These are phyloP conservation scores for Drymonia ruficornis DNA, from an alignment of 2,888 invertebrate genomes.

Conservation along the genomic window DNA sequence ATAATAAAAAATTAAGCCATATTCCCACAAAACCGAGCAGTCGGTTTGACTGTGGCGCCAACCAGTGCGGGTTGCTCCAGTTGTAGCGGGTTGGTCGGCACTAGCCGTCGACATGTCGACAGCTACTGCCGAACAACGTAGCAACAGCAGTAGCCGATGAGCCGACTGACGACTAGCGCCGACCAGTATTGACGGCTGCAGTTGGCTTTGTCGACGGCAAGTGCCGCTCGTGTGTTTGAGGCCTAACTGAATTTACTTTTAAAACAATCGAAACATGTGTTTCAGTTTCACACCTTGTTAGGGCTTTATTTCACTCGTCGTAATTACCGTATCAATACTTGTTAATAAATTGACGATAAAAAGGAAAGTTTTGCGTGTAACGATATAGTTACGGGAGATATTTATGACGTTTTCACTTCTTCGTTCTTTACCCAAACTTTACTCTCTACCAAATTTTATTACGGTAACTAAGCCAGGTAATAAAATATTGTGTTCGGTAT, in stretches of 20 bases:
- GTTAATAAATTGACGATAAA: conserved; percentile 29
- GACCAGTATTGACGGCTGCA: no score
- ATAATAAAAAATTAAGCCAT: no score
- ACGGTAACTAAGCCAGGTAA: background rate
- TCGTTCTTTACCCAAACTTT: background rate
- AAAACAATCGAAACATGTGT: conserved; percentile 8
- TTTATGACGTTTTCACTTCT: conserved; percentile 37
- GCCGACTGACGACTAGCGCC: no score
- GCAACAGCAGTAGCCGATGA: no score
- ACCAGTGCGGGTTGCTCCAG: no score
- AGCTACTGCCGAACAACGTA: no score
- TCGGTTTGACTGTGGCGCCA: no score
- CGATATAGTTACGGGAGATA: conserved; percentile 35
- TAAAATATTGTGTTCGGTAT: background rate
- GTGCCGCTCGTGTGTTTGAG: no score
- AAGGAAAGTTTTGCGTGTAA: conserved; percentile 43
- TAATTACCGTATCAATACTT: conserved; percentile 32
- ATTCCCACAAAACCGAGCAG: no score
- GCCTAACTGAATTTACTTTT: conserved; percentile 29
- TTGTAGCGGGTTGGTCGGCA: no score
- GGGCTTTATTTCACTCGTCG: conserved; percentile 25
- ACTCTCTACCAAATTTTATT: background rate
- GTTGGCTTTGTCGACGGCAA: no score
- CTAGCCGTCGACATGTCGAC: no score
- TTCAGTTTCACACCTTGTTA: conserved; percentile 41